Evolutionary conservation across 2,113 vertebrate species (phyloP).

Genomic region (Chelonoidis abingdonii): DNA sequence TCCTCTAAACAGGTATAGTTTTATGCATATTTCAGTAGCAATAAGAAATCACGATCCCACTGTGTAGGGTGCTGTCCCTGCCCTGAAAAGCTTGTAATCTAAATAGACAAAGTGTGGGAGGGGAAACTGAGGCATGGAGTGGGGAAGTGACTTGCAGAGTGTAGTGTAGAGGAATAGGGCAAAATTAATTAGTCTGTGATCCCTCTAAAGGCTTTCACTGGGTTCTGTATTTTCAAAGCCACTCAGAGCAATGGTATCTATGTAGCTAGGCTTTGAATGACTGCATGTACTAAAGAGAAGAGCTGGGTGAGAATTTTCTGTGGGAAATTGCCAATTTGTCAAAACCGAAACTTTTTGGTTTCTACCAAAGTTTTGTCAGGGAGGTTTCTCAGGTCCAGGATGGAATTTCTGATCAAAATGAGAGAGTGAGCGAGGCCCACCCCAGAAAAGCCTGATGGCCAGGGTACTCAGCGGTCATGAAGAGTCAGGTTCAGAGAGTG

Average conservation of each 20-base stretch:
- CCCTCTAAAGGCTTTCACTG: background rate
- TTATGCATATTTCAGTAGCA: too few relatives aligned
- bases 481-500: background rate
- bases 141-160: too few relatives aligned
- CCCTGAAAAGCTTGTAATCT: too few relatives aligned
- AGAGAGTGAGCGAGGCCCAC: background rate
- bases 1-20: too few relatives aligned
- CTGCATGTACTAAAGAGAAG: background rate
- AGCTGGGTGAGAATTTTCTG: too few relatives aligned
- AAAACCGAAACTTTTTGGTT: background rate
- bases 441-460: background rate
- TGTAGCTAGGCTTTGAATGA: background rate
- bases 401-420: background rate
- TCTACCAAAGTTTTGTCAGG: background rate
- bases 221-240: background rate
- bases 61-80: too few relatives aligned
- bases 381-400: background rate
- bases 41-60: too few relatives aligned
- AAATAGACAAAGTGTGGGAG: background rate
- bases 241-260: background rate
- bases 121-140: background rate
- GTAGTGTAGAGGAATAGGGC: too few relatives aligned
- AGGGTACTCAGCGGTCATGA: background rate
- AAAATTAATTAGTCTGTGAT: background rate
- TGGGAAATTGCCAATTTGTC: too few relatives aligned